Conservation (phyloP, 2,113 vertebrate species). For the Accipiter cooperii region DNA sequence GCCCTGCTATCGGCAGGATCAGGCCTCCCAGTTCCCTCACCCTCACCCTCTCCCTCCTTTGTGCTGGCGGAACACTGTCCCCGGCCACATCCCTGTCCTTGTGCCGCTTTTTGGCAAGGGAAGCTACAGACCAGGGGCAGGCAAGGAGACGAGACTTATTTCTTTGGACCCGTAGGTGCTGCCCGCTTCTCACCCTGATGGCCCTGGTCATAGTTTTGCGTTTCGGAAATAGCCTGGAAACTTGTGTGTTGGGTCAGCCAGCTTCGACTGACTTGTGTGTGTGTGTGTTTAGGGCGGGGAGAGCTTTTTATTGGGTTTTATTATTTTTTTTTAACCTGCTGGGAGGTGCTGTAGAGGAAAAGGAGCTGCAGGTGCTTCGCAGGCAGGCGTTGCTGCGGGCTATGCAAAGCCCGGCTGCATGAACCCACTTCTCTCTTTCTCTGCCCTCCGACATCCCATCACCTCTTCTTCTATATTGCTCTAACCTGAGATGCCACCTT, state of each 20-base stretch:
- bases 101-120: not conserved
- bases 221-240: not conserved
- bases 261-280: not conserved
- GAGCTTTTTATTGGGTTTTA: not conserved
- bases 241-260: not conserved
- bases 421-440: not conserved
- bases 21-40: not conserved
- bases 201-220: accelerated
- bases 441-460: not conserved
- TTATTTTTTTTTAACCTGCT: not conserved
- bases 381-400: not conserved
- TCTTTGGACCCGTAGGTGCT: not conserved
- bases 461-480: not conserved
- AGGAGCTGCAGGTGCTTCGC: not conserved
- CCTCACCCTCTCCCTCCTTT: not conserved
- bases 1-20: not conserved
- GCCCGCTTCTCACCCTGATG: not conserved
- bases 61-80: not conserved
- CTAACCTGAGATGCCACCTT: not conserved
- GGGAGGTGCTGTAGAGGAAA: not conserved
- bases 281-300: not conserved
- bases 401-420: accelerated
- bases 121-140: not conserved
- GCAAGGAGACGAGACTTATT: not conserved
- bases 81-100: not conserved